Conservation (phyloP, 2,113 vertebrate genomes). For the Diadophis punctatus region DNA sequence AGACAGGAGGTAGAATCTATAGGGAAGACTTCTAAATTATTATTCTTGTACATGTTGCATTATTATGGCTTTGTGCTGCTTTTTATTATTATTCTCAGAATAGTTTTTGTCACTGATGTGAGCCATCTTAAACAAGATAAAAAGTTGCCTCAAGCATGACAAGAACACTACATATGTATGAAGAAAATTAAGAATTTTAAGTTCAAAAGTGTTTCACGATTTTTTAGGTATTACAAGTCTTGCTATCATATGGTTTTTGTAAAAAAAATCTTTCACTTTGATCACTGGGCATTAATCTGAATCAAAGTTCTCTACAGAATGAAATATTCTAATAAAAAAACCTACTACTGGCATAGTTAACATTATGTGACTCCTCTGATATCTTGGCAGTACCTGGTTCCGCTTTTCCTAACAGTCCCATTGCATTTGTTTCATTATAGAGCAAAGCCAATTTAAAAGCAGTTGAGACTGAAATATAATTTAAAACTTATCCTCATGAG, state of each 20-base stretch:
- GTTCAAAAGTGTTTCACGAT: background rate
- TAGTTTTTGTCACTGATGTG: background rate
- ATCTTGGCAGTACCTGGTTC: background rate
- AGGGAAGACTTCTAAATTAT: background rate
- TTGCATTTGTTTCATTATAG: background rate
- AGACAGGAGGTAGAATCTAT: background rate
- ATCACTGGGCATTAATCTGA: background rate
- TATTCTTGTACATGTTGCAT: background rate
- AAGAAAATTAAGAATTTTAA: background rate
- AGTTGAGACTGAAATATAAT: background rate
- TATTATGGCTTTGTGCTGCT: background rate
- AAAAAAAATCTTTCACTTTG: background rate
- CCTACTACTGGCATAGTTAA: background rate
- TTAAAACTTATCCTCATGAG: background rate
- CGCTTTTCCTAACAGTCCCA: background rate
- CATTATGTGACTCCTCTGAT: background rate
- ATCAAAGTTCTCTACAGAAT: background rate
- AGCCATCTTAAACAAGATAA: background rate
- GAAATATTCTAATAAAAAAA: background rate
- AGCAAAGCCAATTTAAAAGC: background rate
- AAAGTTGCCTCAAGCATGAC: background rate
- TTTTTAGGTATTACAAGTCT: background rate
- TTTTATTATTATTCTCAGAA: background rate
- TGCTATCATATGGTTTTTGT: background rate
- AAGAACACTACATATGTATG: background rate